Conservation (phyloP, 2,113 vertebrate species). For the Bufo gargarizans region DNA sequence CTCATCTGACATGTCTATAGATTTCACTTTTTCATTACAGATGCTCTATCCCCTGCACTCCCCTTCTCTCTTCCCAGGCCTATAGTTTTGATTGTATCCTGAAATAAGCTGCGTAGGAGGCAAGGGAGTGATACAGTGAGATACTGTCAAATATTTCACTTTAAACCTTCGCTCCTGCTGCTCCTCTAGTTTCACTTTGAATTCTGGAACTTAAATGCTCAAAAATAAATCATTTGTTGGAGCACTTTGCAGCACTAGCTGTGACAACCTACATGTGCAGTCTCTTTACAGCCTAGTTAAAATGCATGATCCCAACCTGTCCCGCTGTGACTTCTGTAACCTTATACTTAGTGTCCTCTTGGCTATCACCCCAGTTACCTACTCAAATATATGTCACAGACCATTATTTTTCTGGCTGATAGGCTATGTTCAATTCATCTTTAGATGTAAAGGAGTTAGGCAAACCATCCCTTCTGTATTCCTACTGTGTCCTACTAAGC, state of each 20-base stretch:
- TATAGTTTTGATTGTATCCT: slow-evolving; percentile 32
- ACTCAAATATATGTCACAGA: neutral
- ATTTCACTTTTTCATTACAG: slow-evolving; percentile 28
- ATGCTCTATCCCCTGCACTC: neutral
- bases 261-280: slow-evolving; percentile 34
- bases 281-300: slow-evolving; percentile 7
- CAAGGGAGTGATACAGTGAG: slow-evolving; percentile 39
- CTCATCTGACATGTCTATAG: slow-evolving; percentile 30
- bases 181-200: slow-evolving; percentile 34
- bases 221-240: slow-evolving; percentile 42
- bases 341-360: slow-evolving; percentile 3
- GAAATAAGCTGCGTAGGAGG: slow-evolving; percentile 48
- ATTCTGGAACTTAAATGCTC: slow-evolving; percentile 44
- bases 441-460: slow-evolving; percentile 45
- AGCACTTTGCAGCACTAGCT: slow-evolving; percentile 35
- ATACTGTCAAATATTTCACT: slow-evolving; percentile 52
- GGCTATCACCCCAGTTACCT: neutral
- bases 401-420: slow-evolving; percentile 24
- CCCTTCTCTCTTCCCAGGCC: neutral
- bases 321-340: slow-evolving; percentile 45
- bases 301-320: slow-evolving; percentile 34
- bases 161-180: slow-evolving; percentile 48
- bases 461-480: slow-evolving; percentile 29
- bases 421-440: slow-evolving; percentile 3
- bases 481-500: slow-evolving; percentile 54